Conservation (phyloP, 2,797 vertebrate genomes). For the Sebastes umbrosus region DNA sequence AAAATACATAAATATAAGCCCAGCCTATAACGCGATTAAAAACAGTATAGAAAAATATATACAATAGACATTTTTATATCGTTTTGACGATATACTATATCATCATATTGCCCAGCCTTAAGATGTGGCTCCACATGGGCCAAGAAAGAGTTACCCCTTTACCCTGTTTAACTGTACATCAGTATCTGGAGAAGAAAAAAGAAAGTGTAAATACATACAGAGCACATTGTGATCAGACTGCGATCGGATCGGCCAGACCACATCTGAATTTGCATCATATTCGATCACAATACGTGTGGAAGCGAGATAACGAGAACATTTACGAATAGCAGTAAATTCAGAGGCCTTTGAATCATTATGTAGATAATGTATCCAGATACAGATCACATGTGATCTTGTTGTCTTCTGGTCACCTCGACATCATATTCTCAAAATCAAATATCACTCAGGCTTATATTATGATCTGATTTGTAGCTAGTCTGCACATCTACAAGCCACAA, state of each 20-base stretch:
- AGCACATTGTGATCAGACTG: neutral
- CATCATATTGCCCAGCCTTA: too few species aligned
- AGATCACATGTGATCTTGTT: neutral
- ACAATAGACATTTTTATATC: accelerated
- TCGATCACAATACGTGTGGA: neutral
- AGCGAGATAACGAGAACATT: neutral
- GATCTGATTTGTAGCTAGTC: neutral
- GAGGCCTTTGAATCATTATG: neutral
- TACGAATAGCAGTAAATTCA: neutral
- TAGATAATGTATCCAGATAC: neutral
- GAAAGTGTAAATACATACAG: neutral
- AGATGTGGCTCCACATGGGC: neutral
- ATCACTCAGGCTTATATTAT: neutral
- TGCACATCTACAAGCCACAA: neutral
- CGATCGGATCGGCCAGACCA: neutral
- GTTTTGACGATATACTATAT: too few species aligned
- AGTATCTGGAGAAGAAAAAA: neutral
- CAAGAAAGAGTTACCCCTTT: neutral
- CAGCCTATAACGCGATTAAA: too few species aligned
- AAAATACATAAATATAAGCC: accelerated
- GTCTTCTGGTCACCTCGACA: neutral
- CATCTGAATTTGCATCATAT: neutral
- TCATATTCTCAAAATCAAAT: neutral
- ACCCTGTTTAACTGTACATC: neutral
- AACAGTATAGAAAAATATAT: too few species aligned